These are phyloP conservation scores for Clarias magur DNA, from an alignment of 2,113 vertebrate species.

Conservation along the genomic window DNA sequence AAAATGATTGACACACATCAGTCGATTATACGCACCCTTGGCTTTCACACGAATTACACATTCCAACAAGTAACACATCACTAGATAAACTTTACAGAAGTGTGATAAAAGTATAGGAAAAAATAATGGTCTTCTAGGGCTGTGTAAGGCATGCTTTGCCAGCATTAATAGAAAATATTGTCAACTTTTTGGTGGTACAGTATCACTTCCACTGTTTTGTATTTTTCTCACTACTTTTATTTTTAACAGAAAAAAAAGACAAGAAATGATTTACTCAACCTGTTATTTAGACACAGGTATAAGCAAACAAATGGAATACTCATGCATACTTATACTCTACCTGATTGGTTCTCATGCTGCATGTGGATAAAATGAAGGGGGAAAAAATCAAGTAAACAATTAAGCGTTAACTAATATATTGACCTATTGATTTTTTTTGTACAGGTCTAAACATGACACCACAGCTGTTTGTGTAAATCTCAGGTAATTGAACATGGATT, in stretches of 20 bases:
- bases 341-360: constrained; percentile 78
- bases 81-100: not conserved
- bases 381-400: constrained; percentile 19
- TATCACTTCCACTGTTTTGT: not conserved
- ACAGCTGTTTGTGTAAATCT: not conserved
- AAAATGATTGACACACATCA: not conserved
- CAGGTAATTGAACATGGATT: not conserved
- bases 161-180: not conserved
- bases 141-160: not conserved
- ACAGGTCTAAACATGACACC: not conserved
- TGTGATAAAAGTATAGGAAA: not conserved
- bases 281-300: not conserved
- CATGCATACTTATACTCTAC: constrained; percentile 69
- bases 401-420: not conserved
- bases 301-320: constrained; percentile 11
- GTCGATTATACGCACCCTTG: not conserved
- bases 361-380: constrained; percentile 72
- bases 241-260: not conserved
- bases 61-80: not conserved
- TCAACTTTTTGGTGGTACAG: too few species aligned
- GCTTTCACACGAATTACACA: not conserved
- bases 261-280: not conserved
- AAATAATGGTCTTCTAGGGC: not conserved
- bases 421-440: too few species aligned
- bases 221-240: not conserved